phyloP scores from a whole-genome alignment of 2,888 invertebrate genomes.

The Julus scanicus region DNA sequence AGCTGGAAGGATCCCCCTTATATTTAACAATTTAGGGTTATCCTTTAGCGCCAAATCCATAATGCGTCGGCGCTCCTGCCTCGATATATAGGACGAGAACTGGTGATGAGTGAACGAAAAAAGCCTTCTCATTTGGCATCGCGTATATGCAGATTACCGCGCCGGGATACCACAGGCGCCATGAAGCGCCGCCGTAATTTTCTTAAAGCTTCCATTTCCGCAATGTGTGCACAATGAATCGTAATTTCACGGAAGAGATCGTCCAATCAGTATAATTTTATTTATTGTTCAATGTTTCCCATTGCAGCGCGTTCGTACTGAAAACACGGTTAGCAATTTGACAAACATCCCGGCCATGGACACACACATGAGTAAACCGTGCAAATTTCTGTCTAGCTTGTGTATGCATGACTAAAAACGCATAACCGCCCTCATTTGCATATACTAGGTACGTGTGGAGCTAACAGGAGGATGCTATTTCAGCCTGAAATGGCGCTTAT shows the following conservation, averaged over 20 bases:
- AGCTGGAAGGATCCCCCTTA: not conserved
- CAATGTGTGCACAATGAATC: constrained; percentile 56
- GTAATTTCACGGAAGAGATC: constrained; percentile 56
- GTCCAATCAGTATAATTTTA: constrained; percentile 57
- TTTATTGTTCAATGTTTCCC: constrained; percentile 53
- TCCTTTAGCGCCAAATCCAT: not conserved
- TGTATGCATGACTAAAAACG: constrained; percentile 11
- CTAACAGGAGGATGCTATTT: not conserved
- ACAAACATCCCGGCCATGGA: constrained; percentile 27
- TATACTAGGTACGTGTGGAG: not conserved
- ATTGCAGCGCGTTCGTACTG: constrained; percentile 52
- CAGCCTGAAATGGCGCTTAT: not conserved
- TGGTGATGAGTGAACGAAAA: constrained; percentile 2
- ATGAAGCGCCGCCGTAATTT: constrained; percentile 50
- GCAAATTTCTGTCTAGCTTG: not conserved
- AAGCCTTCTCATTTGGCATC: constrained; percentile 38
- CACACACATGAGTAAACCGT: constrained; percentile 2
- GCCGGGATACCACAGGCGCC: constrained; percentile 12
- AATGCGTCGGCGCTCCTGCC: constrained; percentile 1
- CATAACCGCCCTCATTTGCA: not conserved
- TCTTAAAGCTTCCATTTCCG: constrained; percentile 55
- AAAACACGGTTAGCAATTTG: constrained; percentile 54
- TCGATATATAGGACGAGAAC: not conserved
- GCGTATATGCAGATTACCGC: constrained; percentile 30
- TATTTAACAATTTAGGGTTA: constrained; percentile 31